Evolutionary conservation across 2,888 invertebrate genomes (phyloP), one percentile per base, ranked within the genome.

Genomic region (Chrysodeixis includens): DNA sequence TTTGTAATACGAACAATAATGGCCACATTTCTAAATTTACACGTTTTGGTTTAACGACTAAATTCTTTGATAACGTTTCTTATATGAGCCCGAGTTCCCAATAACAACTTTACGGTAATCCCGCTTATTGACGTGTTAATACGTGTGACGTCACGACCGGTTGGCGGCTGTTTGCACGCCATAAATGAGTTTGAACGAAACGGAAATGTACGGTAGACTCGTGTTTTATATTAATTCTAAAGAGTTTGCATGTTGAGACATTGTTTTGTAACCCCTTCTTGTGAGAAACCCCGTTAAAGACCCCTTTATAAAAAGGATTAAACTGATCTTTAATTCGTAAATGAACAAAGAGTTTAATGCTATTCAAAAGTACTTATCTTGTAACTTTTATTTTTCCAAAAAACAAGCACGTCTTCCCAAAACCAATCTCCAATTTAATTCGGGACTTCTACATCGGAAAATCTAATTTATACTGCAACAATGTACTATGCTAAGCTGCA

Each of bases 171-270:
- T 59, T 53, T 56, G 62, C 77, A 72, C 62, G 73, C 62, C 73
- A 60, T 77, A 62, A 73, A 46, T 66, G 66, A 59, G 20, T 65
- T 22, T 62, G 46, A 72, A 72, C 73, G 73, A 77, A 72, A 73
- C 77, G 77, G 77, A 76, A 76, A 73, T 51, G 14, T 32, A 30
- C 58, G 30, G 57, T 54, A 49, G 26, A 56, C 40, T 10, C 44
- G 56, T 49, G 51, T 72, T 66, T 54, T 57, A 49, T 49, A 49
- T 20, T 18, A 62, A 77, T 72, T 71, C 62, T 72, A 66, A 53
- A 10, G 30, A 65, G 61, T 71, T 59, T 22, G 32, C 53, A 18
- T 30, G 12, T 44, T 40, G 20, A 26, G 9, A 7, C 10, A 20
- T 35, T 10, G 56, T 62, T 66, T 49, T 51, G 14, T 16, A 10